A percentile compares a stretch with the other conserved stretches of the same genome.
Conservation (phyloP, 2,797 vertebrate species). For the Alcedo atthis region DNA sequence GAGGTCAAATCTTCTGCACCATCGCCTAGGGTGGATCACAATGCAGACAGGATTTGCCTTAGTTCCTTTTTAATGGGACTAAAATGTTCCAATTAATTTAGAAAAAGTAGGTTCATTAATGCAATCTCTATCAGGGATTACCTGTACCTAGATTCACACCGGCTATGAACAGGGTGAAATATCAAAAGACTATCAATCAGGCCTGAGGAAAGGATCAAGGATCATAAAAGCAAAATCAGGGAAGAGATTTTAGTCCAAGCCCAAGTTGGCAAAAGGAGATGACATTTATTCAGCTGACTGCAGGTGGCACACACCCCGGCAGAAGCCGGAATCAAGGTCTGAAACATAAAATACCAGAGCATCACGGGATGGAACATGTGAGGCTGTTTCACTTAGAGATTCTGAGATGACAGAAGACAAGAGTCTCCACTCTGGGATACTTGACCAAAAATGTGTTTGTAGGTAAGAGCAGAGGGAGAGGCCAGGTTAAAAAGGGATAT, state of each 20-base stretch:
- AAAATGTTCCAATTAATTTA: background rate
- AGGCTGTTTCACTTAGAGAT: background rate
- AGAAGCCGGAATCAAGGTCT: background rate
- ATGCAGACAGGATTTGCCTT: background rate
- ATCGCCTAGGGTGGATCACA: background rate
- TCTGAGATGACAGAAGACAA: background rate
- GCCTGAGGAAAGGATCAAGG: background rate
- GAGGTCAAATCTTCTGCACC: background rate
- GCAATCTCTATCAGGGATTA: background rate
- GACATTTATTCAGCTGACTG: background rate
- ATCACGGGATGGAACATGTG: background rate
- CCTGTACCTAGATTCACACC: background rate
- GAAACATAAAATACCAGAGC: background rate
- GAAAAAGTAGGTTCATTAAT: background rate
- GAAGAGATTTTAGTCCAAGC: background rate
- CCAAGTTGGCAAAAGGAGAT: background rate
- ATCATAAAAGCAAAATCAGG: background rate
- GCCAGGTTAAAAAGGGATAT: background rate
- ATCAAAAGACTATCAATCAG: background rate
- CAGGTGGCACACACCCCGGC: background rate
- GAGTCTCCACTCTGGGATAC: background rate
- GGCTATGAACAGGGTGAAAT: background rate
- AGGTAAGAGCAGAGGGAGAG: background rate
- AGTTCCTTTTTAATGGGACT: background rate
- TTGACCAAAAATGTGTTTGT: rapidly evolving